Conservation (phyloP, 2,888 invertebrate genomes). For the Eristalinus sepulchralis region DNA sequence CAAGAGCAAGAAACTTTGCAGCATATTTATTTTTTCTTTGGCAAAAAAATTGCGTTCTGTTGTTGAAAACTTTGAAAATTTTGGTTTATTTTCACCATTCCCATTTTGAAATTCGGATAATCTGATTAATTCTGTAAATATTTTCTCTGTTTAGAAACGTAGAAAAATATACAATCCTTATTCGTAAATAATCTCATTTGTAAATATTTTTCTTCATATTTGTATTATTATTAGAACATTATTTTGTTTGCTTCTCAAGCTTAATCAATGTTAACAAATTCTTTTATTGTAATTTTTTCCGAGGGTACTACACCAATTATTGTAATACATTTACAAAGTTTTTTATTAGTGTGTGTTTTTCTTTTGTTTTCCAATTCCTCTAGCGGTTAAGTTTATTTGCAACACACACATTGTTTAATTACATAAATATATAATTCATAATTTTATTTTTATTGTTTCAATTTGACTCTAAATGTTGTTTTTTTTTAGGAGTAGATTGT, state of each 20-base stretch:
- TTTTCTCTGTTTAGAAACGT: constrained; percentile 50
- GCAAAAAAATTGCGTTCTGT: no score
- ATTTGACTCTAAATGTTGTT: not conserved
- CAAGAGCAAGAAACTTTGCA: no score
- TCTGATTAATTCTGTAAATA: constrained; percentile 23
- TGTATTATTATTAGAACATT: not conserved
- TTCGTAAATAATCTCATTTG: constrained; percentile 11
- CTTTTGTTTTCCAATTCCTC: not conserved
- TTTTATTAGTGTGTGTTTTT: not conserved
- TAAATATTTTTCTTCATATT: constrained; percentile 1
- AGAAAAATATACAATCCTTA: constrained; percentile 65
- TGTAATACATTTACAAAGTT: not conserved
- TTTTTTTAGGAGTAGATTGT: not conserved
- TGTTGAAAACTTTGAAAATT: no score
- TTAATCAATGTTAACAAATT: constrained; percentile 9
- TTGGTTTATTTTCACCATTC: not conserved
- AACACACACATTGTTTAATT: not conserved
- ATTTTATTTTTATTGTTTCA: constrained; percentile 18
- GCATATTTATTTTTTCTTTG: no score
- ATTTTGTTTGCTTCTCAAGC: not conserved
- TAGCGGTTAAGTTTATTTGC: not conserved
- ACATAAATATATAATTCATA: not conserved
- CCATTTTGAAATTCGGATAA: not conserved
- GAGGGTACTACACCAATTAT: constrained; percentile 17
- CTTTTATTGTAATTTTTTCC: constrained; percentile 14